Conservation (phyloP, 1,140 invertebrate species). For the Reticulitermes speratus region DNA sequence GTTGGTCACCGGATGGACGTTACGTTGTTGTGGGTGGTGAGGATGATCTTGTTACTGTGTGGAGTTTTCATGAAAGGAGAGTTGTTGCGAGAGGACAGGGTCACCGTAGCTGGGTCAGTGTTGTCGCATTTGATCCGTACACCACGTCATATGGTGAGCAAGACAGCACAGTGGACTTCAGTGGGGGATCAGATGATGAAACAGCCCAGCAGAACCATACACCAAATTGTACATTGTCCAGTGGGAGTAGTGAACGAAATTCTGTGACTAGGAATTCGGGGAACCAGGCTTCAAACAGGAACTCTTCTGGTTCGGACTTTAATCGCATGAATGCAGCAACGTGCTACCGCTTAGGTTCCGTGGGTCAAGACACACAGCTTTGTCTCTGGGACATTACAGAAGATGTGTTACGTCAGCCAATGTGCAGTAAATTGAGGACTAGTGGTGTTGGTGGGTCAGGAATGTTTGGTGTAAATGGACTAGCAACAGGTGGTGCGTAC, state of each 20-base stretch:
- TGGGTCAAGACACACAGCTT: conserved; percentile 96
- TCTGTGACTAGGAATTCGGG: conserved; percentile 32
- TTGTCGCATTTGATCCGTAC: conserved; percentile 95
- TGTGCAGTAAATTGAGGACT: conserved; percentile 50
- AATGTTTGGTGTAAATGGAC: conserved; percentile 30
- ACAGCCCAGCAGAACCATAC: conserved; percentile 35
- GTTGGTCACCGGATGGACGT: conserved; percentile 96
- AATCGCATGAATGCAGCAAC: conserved; percentile 54
- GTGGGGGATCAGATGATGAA: conserved; percentile 59
- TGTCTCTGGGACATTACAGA: conserved; percentile 99
- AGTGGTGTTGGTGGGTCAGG: conserved; percentile 34
- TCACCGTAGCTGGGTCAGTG: conserved; percentile 94
- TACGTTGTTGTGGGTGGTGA: conserved; percentile 97
- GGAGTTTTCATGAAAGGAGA: conserved; percentile 87
- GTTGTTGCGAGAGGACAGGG: conserved; percentile 95
- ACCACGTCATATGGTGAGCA: conserved; percentile 61
- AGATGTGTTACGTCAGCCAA: conserved; percentile 77
- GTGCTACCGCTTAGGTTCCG: conserved; percentile 90
- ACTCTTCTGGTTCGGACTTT: conserved; percentile 53
- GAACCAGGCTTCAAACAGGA: conserved; percentile 47
- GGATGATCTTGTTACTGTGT: conserved; percentile 98
- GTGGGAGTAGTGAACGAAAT: conserved; percentile 35
- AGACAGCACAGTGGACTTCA: conserved; percentile 39
- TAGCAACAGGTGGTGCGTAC: conserved; percentile 14
- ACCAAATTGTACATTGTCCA: conserved; percentile 33